Evolutionary conservation across 2,113 vertebrate genomes (phyloP), one percentile per base, ranked within the genome.

Genomic region (Carassius gibelio): DNA sequence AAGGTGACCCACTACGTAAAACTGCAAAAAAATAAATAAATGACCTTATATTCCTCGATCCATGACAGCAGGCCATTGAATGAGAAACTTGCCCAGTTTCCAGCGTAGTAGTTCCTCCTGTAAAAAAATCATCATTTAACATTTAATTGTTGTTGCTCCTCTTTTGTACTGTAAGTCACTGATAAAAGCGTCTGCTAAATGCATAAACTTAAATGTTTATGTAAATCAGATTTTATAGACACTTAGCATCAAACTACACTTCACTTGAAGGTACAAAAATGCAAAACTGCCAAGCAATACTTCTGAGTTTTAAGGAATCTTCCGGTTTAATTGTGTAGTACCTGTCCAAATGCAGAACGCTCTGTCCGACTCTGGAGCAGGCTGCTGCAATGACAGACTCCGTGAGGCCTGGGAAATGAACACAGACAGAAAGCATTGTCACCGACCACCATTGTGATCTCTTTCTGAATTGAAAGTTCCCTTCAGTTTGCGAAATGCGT

Each of bases 31-130:
- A 19, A 14, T 30, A 19, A 48, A 48, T 23, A 75, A 66, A 45
- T 50, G 23, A 98, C 98, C 88, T 96, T 94, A 57, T 94, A 94
- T 82, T 98, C 94, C 86, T 96, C 94, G 84, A 99, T 95, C 98
- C 97, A 99, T 71, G 96, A 95, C 79, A 97, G 93, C 36, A 99
- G 93, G 26, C 96, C 95, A 50, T 96, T 98, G 92, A 99, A 98
- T 75, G 96, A 98, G 91, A 99, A 98, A 91, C 97, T 99, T 83
- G 97, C 97, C 98, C 97, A 99, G 89, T 96, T 97, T 74, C 95
- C 96, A 74, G 96, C 97, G 88, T 99, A 99, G 87, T 97, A 98
- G 91, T 90, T 97, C 89, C 92, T 95, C 93, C 97, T 99, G 69
- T 9, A 87, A 82, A 52, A 34, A 72, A 76, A 8, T 1, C 1